These are phyloP conservation scores for Coreius guichenoti DNA, from an alignment of 2,797 vertebrate genomes.

Conservation along the genomic window DNA sequence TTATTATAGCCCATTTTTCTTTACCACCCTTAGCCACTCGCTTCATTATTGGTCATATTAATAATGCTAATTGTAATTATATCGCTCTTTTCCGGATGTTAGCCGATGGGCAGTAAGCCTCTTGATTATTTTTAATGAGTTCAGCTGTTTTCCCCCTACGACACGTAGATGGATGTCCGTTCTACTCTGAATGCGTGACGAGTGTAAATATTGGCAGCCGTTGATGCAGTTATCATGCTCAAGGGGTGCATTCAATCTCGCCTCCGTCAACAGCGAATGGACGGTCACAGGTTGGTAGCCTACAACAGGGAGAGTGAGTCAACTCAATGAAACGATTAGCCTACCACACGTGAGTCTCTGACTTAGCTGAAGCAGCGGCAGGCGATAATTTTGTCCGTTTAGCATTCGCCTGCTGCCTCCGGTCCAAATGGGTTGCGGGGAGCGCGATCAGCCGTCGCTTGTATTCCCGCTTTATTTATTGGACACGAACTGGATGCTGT, in stretches of 20 bases:
- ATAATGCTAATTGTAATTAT: conserved; percentile 48
- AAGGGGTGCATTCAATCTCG: conserved; percentile 54
- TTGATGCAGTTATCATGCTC: conserved; percentile 41
- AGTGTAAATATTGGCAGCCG: conserved; percentile 58
- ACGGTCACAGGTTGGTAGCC: conserved; percentile 40
- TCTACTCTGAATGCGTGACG: conserved; percentile 22
- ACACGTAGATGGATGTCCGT: conserved; percentile 42
- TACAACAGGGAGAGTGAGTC: conserved; percentile 20
- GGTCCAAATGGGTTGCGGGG: conserved; percentile 12
- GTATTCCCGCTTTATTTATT: conserved; percentile 59
- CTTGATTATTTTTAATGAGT: conserved; percentile 55
- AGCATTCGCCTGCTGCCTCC: conserved; percentile 38
- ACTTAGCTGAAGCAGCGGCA: conserved; percentile 20
- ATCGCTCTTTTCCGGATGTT: conserved; percentile 39
- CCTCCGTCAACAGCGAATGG: conserved; percentile 29
- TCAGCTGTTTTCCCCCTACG: conserved; percentile 34
- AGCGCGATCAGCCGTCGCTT: conserved; percentile 33
- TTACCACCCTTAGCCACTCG: conserved; percentile 25
- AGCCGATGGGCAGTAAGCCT: conserved; percentile 37
- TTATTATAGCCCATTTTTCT: conserved; percentile 8
- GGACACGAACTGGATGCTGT: conserved; percentile 56
- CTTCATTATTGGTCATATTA: conserved; percentile 35
- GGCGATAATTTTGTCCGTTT: no score
- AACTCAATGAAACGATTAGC: conserved; percentile 45
- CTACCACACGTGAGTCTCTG: conserved; percentile 16